Base-by-base conservation (phyloP, 1,140 invertebrate species). In the Latrodectus geometricus region DNA sequence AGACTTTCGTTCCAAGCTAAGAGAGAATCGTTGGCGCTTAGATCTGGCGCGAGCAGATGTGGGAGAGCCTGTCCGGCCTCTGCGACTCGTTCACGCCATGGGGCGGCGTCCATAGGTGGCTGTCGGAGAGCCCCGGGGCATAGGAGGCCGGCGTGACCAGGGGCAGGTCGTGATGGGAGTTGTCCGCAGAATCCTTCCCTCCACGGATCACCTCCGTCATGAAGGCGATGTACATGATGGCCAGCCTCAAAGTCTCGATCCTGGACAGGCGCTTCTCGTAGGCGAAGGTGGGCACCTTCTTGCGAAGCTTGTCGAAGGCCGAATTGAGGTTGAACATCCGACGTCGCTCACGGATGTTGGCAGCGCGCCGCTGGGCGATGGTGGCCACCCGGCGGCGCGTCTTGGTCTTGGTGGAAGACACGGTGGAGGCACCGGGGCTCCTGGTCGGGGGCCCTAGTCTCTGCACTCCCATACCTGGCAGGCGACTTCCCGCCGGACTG, bases 261-360 rank as follows among this genome's bases (percentile, higher is more conserved):
- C 98, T 96, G 0, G 98, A 99, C 0, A 99, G 93, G 0, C 98
- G 93, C 90, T 99, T 99, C 91, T 99, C 98, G 90, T 99, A 99
- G 0, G 98, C 98, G 91, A 99, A 99, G 0, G 98, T 99, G 35
- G 98, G 98, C 14, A 99, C 98, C 92, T 98, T 97, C 89, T 96
- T 93, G 14, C 96, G 92, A 49, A 98, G 91, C 90, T 97, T 96
- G 90, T 99, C 97, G 90, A 99, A 99, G 5, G 98, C 98, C 90
- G 98, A 97, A 91, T 99, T 99, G 70, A 99, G 93, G 91, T 98
- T 99, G 90, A 98, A 97, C 97, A 99, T 99, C 88, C 98, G 93
- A 72, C 97, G 93, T 80, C 98, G 92, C 91, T 99, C 98, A 0
- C 98, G 94, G 88, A 99, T 97, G 91, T 98, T 99, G 17, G 97